phyloP scores from a whole-genome alignment of 2,888 invertebrate genomes.

The Xestia xanthographa region DNA sequence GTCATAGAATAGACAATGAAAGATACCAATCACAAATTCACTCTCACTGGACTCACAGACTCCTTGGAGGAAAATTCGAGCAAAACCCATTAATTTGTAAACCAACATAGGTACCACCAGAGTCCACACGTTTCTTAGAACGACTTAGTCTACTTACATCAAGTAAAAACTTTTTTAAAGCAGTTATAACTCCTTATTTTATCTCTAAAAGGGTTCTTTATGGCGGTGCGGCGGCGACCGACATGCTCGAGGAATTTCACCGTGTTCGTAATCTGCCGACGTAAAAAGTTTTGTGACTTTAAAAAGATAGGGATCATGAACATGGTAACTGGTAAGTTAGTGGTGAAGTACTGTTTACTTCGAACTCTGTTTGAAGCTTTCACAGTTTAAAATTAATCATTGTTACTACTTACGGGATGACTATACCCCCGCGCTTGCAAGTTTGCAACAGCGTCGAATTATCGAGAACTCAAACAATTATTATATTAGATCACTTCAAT shows the following conservation, averaged over 20 bases:
- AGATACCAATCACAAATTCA: neutral
- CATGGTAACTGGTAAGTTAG: neutral
- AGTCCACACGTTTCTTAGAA: constrained; percentile 21
- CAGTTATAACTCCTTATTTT: constrained; percentile 27
- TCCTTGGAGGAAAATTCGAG: neutral
- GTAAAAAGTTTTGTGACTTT: neutral
- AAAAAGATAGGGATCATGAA: neutral
- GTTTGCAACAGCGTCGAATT: no score
- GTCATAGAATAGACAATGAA: neutral
- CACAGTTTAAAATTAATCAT: no score
- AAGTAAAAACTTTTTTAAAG: constrained; percentile 30
- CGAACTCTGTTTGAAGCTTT: no score
- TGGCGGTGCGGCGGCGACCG: constrained; percentile 33
- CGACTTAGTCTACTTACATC: neutral
- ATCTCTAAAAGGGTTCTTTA: constrained; percentile 48
- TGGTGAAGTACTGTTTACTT: neutral
- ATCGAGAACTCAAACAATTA: no score
- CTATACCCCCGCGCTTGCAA: no score
- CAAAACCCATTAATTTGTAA: neutral
- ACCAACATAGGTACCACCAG: neutral
- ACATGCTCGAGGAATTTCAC: constrained; percentile 14
- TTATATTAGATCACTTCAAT: no score
- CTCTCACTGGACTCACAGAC: no score
- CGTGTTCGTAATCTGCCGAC: neutral
- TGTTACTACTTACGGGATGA: no score